Evolutionary conservation across 2,888 invertebrate genomes (phyloP), one percentile per base, ranked within the genome.

Genomic region (Morpho helenor): DNA sequence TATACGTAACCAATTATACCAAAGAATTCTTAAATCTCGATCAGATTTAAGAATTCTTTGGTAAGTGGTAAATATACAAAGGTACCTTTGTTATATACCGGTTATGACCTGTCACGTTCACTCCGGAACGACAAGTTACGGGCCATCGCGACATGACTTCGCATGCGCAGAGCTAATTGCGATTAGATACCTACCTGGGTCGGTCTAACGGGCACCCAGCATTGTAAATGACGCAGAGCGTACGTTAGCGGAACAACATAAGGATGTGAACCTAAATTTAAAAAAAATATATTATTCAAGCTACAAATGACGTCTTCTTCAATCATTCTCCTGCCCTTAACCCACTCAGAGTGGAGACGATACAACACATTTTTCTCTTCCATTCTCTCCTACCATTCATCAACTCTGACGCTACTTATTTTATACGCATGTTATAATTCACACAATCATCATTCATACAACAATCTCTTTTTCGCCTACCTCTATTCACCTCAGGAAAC

Each of bases 151-250:
- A 62, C 66, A 66, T 68, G 68, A 60, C 69, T 70, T 73, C 74
- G 74, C 76, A 71, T 73, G 77, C 76, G 71, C 75, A 70, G 62
- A 61, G 66, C 74, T 82, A 78, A 81, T 81, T 79, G 76, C 73
- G 73, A 75, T 75, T 71, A 65, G 69, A 52, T 57, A 49, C 49
- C 49, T 52, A 39, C 73, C 77, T 56, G 49, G 60, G 56, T 58
- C 56, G 62, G 52, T 47, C 55, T 62, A 64, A 62, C 64, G 58
- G 60, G 52, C 43, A 59, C 56, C 53, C 59, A 48, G 51, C 59
- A 48, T 54, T 57, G 59, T 55, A 57, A 62, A 57, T 54, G 62
- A 59, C 53, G 57, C 50, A 54, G 53, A 53, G 53, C 53, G 51
- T 56, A 56, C 45, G 57, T 56, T 62, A 59, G 59, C 59, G 59